Conservation (phyloP, 1,140 invertebrate species). For the Galendromus occidentalis region DNA sequence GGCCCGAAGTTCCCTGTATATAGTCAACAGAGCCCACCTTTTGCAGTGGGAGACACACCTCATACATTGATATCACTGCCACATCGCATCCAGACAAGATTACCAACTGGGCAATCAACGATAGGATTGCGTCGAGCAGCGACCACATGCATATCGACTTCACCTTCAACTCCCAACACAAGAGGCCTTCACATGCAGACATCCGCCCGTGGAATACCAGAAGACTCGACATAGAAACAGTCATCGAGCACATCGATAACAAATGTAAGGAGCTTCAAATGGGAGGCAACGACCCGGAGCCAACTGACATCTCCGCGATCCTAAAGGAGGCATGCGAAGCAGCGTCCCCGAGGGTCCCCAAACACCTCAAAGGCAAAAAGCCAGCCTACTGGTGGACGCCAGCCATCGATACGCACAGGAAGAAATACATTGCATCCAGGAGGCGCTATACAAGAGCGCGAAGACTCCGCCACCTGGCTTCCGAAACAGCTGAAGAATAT, state of each 20-base stretch:
- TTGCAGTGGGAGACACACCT: not conserved
- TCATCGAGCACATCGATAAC: not conserved
- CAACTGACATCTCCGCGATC: not conserved
- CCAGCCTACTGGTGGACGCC: not conserved
- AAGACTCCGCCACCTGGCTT: not conserved
- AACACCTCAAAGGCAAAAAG: not conserved
- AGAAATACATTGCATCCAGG: not conserved
- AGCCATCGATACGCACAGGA: not conserved
- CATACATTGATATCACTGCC: not conserved
- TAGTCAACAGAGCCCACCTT: not conserved
- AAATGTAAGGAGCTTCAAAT: not conserved
- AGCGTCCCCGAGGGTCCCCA: not conserved
- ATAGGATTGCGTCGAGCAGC: not conserved
- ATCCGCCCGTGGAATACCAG: not conserved
- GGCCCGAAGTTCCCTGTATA: not conserved
- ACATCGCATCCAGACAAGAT: not conserved
- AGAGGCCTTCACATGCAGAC: not conserved
- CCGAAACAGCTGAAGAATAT: not conserved
- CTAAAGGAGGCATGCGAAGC: not conserved
- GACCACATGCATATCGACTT: not conserved
- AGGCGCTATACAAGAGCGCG: not conserved
- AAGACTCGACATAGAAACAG: not conserved
- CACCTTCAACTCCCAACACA: not conserved
- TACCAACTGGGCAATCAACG: not conserved
- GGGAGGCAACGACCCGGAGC: not conserved